Percentiles rank a stretch among this genome's conserved stretches.
phyloP scores from a whole-genome alignment of 2,113 vertebrate species.

The Ageneiosus marmoratus region DNA sequence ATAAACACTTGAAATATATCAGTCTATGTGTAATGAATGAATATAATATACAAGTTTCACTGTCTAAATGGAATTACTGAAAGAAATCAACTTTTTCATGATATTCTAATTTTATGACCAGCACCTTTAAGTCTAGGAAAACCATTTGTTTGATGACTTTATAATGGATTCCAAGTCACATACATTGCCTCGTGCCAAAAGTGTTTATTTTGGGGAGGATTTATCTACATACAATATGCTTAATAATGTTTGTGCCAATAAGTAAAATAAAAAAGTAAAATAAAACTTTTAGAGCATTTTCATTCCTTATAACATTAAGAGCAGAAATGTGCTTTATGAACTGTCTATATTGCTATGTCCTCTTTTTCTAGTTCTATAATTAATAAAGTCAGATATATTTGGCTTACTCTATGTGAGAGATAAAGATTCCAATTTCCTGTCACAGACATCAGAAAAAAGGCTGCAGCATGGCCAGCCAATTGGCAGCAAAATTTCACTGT shows the following conservation, averaged over 20 bases:
- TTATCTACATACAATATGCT: slow-evolving; percentile 1
- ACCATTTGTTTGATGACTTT: not conserved
- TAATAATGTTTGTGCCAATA: slow-evolving; percentile 1
- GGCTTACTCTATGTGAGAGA: slow-evolving; percentile 50
- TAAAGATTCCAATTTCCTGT: slow-evolving; percentile 75
- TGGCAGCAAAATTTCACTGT: slow-evolving; percentile 57
- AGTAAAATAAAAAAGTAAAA: too few species aligned
- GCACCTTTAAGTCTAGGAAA: not conserved
- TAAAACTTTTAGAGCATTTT: not conserved
- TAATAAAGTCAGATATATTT: slow-evolving; percentile 63
- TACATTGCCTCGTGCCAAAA: not conserved
- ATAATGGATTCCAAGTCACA: not conserved
- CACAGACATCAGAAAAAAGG: slow-evolving; percentile 66
- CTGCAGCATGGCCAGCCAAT: slow-evolving; percentile 60
- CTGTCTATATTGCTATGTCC: slow-evolving; percentile 32
- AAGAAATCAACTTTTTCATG: too few species aligned
- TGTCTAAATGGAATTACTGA: too few species aligned
- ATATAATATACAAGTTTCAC: too few species aligned
- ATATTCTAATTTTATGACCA: too few species aligned
- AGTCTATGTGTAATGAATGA: too few species aligned
- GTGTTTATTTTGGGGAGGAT: not conserved
- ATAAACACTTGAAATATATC: too few species aligned
- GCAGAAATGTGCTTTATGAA: not conserved
- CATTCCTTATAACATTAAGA: not conserved
- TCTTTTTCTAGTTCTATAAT: slow-evolving; percentile 60